Base-by-base conservation (phyloP, 37 sponge, comb jelly and placozoan species). In the Chondrosia reniformis region DNA sequence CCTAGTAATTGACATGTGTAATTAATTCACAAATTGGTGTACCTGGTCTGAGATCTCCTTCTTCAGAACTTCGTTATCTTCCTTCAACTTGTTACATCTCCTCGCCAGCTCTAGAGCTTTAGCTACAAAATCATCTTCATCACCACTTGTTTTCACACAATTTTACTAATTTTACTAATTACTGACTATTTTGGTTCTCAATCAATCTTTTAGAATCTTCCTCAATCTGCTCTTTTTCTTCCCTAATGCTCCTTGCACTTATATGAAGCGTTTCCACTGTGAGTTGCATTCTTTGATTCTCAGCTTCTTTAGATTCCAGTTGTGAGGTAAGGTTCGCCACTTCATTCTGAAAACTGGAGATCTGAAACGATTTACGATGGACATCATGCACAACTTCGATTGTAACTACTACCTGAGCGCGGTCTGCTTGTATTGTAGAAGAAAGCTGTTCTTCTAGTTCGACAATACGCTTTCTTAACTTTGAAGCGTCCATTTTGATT, bases 401-500 rank as follows among this genome's bases (percentile, higher is more conserved):
- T 49, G 52, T 49, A 49, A 19, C 52, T 10, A 49, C 52, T 15
- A 49, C 72, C 72, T 69, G 44, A n/a, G 24, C 41, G 10, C 72
- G 44, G 15, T 69, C 44, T 13, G 39, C 41, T 69, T 69, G 72
- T 39, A 69, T 36, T 21, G 24, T 43, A 25, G 72, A 69, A 19
- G 72, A 69, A 8, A 69, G 72, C 43, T 69, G 72, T 6, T 69
- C 72, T 44, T 69, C 37, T 34, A 69, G 72, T 25, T 69, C 72
- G 39, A 69, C 72, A 9, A 69, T 44, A 17, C 72, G 39, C 72
- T 69, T 36, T 38, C 72, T 69, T 24, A 69, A 25, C 43, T 25
- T 36, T 25, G 24, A 24, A 25, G 24, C 72, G 72, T 69, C 72
- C 72, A 69, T 69, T 69, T 36, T 38, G 4, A 21, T 40, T 15